Conservation (phyloP, 2,888 invertebrate species). For the Nysson spinosus region DNA sequence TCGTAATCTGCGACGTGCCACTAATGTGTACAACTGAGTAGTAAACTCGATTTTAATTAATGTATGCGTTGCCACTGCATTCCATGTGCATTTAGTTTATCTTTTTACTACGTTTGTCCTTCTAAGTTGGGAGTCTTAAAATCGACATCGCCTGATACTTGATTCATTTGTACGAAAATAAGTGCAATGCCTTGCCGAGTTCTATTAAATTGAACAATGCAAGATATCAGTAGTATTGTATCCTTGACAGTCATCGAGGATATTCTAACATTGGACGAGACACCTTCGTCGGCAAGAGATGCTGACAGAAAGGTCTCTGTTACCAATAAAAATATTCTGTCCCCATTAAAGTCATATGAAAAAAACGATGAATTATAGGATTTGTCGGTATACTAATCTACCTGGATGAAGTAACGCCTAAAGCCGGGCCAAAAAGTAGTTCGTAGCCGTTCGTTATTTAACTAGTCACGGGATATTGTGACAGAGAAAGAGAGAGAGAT, state of each 20-base stretch:
- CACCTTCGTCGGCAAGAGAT: slow-evolving; percentile 1
- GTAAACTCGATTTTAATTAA: slow-evolving; percentile 53
- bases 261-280: background rate
- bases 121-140: background rate
- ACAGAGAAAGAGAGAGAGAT: background rate
- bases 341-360: background rate
- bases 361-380: slow-evolving; percentile 5
- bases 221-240: no score
- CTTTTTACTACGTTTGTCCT: background rate
- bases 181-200: no score
- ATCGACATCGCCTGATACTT: background rate
- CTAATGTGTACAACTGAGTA: slow-evolving; percentile 28
- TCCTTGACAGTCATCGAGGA: no score
- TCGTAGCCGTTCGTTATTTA: slow-evolving; percentile 9
- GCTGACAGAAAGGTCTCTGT: background rate
- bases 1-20: slow-evolving; percentile 34
- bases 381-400: slow-evolving; percentile 17
- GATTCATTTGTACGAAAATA: background rate
- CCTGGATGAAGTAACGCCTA: background rate
- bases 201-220: no score
- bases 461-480: slow-evolving; percentile 4
- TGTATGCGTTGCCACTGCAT: slow-evolving; percentile 9
- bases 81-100: background rate
- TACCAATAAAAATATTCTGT: slow-evolving; percentile 5
- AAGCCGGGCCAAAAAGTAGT: background rate